These are phyloP conservation scores for Caerostris extrusa DNA, from an alignment of 1,140 invertebrate species.

Conservation along the genomic window DNA sequence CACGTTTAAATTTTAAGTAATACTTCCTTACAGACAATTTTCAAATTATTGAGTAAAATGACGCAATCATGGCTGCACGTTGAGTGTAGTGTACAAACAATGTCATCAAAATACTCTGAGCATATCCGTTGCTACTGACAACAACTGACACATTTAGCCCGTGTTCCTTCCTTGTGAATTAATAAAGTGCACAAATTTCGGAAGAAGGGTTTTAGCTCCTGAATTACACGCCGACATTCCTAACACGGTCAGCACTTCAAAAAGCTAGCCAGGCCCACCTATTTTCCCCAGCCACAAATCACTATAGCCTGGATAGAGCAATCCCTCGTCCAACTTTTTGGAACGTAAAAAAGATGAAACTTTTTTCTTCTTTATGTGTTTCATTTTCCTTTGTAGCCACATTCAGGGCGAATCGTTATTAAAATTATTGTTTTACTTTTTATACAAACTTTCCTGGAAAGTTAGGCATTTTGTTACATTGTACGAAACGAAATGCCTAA, in stretches of 20 bases:
- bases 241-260: background rate
- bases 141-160: background rate
- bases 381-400: background rate
- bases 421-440: background rate
- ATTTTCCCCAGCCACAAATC: constrained; percentile 13
- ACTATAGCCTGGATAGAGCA: background rate
- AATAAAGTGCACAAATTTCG: background rate
- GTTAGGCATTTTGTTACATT: no score
- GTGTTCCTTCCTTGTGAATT: background rate
- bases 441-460: background rate
- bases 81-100: no score
- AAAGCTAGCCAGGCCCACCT: background rate
- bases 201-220: background rate
- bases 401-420: background rate
- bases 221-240: constrained; percentile 1
- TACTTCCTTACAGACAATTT: no score
- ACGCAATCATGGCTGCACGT: no score
- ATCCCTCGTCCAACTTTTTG: background rate
- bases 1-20: no score
- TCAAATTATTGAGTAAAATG: no score
- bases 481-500: no score
- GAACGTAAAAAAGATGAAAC: background rate
- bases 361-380: background rate
- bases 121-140: background rate
- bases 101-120: background rate